Conservation (phyloP, 2,797 vertebrate species). For the Amblyraja radiata region DNA sequence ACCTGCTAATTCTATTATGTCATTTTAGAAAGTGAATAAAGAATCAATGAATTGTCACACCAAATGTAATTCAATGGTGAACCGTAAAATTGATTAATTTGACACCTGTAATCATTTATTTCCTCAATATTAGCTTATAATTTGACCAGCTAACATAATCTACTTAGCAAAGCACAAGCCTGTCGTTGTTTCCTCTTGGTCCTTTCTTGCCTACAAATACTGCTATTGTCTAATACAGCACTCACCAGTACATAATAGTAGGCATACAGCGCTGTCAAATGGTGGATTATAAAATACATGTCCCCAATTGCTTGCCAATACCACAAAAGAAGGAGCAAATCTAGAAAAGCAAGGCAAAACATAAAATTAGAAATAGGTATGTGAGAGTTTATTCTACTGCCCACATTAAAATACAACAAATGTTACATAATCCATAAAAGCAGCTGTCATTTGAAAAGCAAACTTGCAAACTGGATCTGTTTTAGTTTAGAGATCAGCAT, state of each 20-base stretch:
- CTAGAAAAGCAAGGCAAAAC: constrained; percentile 59
- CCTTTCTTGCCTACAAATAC: constrained; percentile 62
- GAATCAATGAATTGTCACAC: neutral
- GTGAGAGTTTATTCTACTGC: neutral
- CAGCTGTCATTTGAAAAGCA: neutral
- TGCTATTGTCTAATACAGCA: constrained; percentile 66
- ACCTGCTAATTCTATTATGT: neutral
- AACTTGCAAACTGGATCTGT: no score
- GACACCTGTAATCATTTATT: neutral
- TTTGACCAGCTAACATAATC: constrained; percentile 8
- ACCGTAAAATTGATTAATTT: neutral
- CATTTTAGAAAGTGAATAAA: neutral
- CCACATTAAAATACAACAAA: neutral
- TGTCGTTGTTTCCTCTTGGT: constrained; percentile 59
- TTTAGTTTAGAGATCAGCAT: no score
- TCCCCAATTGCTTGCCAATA: constrained; percentile 97
- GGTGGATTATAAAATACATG: constrained; percentile 91
- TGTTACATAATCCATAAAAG: neutral
- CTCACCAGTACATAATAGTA: constrained; percentile 97
- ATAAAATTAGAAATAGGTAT: neutral
- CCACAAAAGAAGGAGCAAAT: constrained; percentile 90
- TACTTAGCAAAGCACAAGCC: neutral
- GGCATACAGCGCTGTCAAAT: constrained; percentile 84
- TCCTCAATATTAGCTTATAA: neutral
- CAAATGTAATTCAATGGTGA: neutral